Base-by-base conservation (phyloP, 2,888 invertebrate species). In the Bruchidius siliquastri region DNA sequence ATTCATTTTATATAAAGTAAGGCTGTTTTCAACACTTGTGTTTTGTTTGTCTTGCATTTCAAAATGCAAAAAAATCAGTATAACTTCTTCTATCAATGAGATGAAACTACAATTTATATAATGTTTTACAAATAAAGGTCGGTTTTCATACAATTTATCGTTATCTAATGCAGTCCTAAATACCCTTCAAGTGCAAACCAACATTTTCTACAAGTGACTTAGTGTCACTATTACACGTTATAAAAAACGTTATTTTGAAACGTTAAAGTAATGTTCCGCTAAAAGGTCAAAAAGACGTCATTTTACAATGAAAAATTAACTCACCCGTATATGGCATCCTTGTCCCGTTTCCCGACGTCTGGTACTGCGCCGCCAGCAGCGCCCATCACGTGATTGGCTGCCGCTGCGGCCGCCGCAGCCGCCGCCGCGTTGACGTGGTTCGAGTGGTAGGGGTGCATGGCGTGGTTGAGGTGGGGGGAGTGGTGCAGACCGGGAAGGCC, bases 241-340 rank as follows among this genome's bases (percentile, higher is more conserved):
- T 49, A 49, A 13, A n/a, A 4, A 49, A 49, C 49, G 49, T 49
- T 13, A 49, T 13, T 26, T 26, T 26, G 26, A 49, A 18, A 49
- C 49, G 49, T 49, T 49, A 13, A 49, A 49, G 13, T 13, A 49
- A 4, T 13, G 49, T 49, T 49, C 18, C 49, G 18, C 49, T 8
- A 8, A 13, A 49, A 49, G 13, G 49, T 49, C 18, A 13, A 8
- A 13, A 13, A 8, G 13, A 49, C 49, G 49, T 49, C 10, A 49
- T 13, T 49, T 49, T 49, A 8, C 13, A 13, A 49, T 13, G 13
- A 13, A 49, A 49, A 13, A 49, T 13, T 1, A 13, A 92, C 96
- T 95, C 91, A 98, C 98, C 97, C 97, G 90, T 98, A 98, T 88
- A 98, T 97, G 86, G 97, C 96, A 91, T 98, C 97, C 91, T 97